A percentile compares a stretch with the other conserved stretches of the same genome.
phyloP scores from a whole-genome alignment of 2,797 vertebrate genomes.

The Scarus forsteni region DNA sequence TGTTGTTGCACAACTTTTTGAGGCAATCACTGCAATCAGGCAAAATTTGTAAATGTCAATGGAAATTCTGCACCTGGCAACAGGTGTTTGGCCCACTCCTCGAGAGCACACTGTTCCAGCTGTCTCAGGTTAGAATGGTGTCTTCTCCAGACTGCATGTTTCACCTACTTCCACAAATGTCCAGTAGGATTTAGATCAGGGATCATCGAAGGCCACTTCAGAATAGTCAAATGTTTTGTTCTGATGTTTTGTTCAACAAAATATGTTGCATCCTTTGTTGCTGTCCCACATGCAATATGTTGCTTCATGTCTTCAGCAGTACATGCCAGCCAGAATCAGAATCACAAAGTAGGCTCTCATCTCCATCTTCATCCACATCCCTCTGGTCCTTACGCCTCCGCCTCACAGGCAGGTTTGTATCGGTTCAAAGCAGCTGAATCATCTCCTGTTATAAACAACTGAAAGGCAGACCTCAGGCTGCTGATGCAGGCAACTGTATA shows the following conservation, averaged over 20 bases:
- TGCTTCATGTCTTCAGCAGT: not conserved
- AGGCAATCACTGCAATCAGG: no score
- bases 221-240: no score
- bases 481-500: not conserved
- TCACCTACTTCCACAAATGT: no score
- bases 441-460: not conserved
- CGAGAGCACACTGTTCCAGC: no score
- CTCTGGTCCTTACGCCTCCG: not conserved
- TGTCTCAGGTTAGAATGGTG: no score
- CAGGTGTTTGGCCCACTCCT: no score
- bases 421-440: not conserved
- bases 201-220: not conserved
- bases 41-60: no score
- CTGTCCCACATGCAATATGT: not conserved
- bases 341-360: not conserved
- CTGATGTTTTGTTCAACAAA: not conserved
- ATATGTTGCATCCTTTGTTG: not conserved
- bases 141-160: no score
- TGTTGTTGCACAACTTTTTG: no score
- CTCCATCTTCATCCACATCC: not conserved
- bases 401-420: not conserved
- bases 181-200: no score
- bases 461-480: not conserved
- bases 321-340: not conserved
- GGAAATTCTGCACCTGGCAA: no score